A percentile compares a stretch with the other conserved stretches of the same genome.
These are phyloP conservation scores for Malacoctenus gilli DNA, from an alignment of 2,797 vertebrate genomes.

Conservation along the genomic window DNA sequence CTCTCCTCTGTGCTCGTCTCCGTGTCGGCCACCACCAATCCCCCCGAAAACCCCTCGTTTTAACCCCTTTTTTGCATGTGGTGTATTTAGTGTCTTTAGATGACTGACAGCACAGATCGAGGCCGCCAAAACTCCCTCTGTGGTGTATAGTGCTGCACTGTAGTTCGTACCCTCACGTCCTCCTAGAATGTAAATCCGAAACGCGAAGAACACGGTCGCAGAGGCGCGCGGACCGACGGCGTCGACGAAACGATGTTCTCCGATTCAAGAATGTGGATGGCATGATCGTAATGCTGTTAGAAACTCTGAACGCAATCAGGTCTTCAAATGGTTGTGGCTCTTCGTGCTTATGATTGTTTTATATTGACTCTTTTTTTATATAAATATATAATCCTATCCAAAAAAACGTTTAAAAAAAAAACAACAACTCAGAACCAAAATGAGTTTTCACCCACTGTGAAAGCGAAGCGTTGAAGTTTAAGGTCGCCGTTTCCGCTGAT, in stretches of 20 bases:
- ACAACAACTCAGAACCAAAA: constrained; percentile 39
- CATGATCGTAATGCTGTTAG: constrained; percentile 26
- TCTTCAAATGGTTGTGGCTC: constrained; percentile 30
- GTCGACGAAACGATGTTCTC: constrained; percentile 47
- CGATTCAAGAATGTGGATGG: constrained; percentile 48
- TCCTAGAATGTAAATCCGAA: constrained; percentile 69
- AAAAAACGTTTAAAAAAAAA: constrained; percentile 18
- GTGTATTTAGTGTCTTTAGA: constrained; percentile 56
- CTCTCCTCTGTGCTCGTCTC: constrained; percentile 44
- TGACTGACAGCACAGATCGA: constrained; percentile 49
- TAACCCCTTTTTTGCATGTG: constrained; percentile 52
- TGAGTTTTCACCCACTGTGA: constrained; percentile 8
- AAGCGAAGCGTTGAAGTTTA: constrained; percentile 4
- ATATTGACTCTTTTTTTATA: neutral
- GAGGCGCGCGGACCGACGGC: constrained; percentile 49
- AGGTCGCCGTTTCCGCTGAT: constrained; percentile 25
- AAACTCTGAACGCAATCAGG: constrained; percentile 14
- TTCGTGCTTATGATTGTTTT: constrained; percentile 18
- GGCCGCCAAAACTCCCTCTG: constrained; percentile 46
- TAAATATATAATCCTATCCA: constrained; percentile 19
- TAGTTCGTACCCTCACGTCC: constrained; percentile 46
- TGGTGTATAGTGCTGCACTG: constrained; percentile 53
- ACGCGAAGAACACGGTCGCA: constrained; percentile 60
- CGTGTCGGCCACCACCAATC: constrained; percentile 51
- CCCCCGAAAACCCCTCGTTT: constrained; percentile 8